phyloP scores from a whole-genome alignment of 1,140 invertebrate genomes.

The Diabrotica undecimpunctata region DNA sequence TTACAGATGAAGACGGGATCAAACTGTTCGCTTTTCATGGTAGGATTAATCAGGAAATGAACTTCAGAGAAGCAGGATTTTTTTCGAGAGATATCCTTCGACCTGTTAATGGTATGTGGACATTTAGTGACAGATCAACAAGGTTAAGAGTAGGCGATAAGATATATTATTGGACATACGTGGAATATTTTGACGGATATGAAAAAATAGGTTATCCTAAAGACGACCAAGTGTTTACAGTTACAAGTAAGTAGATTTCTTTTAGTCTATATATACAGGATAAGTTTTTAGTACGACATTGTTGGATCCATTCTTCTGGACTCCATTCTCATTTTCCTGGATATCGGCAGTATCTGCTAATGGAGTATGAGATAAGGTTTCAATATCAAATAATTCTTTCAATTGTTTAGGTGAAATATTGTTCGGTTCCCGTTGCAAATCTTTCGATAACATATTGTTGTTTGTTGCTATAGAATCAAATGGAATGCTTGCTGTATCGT shows the following conservation, averaged over 20 bases:
- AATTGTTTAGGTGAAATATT: no score
- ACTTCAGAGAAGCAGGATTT: conserved; percentile 63
- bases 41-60: conserved; percentile 69
- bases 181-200: conserved; percentile 59
- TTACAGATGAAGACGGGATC: conserved; percentile 61
- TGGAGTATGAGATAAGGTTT: background rate
- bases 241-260: conserved; percentile 35
- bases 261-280: no score
- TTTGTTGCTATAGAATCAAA: no score
- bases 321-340: background rate
- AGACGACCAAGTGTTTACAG: conserved; percentile 57
- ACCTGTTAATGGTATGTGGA: conserved; percentile 62
- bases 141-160: conserved; percentile 60
- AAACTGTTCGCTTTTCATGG: conserved; percentile 68
- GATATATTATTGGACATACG: conserved; percentile 72
- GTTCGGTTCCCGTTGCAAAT: no score
- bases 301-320: background rate
- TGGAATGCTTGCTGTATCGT: no score
- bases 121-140: conserved; percentile 57
- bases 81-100: conserved; percentile 64
- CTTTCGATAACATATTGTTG: no score
- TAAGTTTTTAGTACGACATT: no score
- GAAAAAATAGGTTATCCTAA: conserved; percentile 54
- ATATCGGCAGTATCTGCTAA: background rate
- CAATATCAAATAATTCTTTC: background rate